Evolutionary conservation across 2,888 invertebrate species (phyloP), one percentile per base, ranked within the genome.

Genomic region (Drosophila mettleri): DNA sequence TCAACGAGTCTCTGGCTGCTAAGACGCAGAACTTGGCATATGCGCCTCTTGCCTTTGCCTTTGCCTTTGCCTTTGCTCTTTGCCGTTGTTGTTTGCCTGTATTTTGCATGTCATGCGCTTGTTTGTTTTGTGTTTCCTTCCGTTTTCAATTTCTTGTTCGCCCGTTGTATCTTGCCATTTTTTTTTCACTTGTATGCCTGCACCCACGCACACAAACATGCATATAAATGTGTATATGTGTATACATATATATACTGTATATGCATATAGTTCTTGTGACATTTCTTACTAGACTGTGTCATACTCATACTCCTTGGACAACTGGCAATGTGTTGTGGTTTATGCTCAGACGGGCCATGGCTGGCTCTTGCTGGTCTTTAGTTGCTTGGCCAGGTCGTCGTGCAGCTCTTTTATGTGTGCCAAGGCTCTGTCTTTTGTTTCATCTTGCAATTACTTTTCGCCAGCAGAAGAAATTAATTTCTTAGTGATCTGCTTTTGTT

Each of bases 91-190:
- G 69, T 77, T 74, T 82, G 76, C 63, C 69, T 71, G 60, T 72
- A 67, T 73, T 87, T 82, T 87, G 84, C 84, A 85, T 85, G 84
- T 85, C 87, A 80, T 80, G 87, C 80, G 78, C 86, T 83, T 85
- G 80, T 78, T 82, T 85, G 86, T 81, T 79, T 80, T 85, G 67
- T 78, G 75, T 52, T 83, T 84, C 83, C 83, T 83, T 84, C 83
- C 83, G 84, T 68, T 83, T 84, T 78, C 78, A 80, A 86, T 84
- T 86, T 86, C 82, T 84, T 77, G 76, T 74, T 69, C 27, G 67
- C 63, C 68, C 51, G 52, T 48, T 71, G 59, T 49, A 33, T 48
- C 60, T 36, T 63, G 36, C 49, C 41, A 46, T 64, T 33, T 53
- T 46, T 46, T 36, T 66, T 68, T 48, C 24, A 33, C 60, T 67